Base-by-base conservation (phyloP, 2,797 vertebrate genomes). In the Lepus oiostolus region DNA sequence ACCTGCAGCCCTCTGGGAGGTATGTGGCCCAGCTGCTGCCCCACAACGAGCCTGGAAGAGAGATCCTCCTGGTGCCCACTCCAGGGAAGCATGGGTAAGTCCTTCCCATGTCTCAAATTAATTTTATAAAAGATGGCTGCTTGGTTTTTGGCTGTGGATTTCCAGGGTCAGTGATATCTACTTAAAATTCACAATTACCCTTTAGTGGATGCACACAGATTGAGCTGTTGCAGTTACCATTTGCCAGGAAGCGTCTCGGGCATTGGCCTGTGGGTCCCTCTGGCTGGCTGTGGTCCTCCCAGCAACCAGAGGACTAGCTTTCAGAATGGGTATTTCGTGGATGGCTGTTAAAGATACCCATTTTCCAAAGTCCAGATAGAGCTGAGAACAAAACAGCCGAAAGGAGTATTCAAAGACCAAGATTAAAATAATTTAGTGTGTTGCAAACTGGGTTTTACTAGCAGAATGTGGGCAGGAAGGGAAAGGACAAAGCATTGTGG, bases 71-170 rank as follows among this genome's bases (percentile, higher is more conserved):
- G 54, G 96, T 92, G 4, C 95, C 98, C 76, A 97, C 94, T 22
- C 97, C 96, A 0, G 98, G 98, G 76, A 98, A 98, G 81, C 96
- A 98, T 0, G 98, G 98, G 98, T 99, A 97, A 98, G 98, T 98
- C 70, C 74, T 17, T 77, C 65, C 86, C 30, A 7, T 88, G 30
- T 74, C 62, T 60, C 68, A 62, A 77, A 67, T 24, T 21, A 24
- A 77, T 85, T 52, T n/a, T 58, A 14, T 84, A 50, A 70, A 86
- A 28, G 30, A 32, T 38, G 2, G 72, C 90, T 85, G 68, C 91
- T 85, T 97, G 65, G 62, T 54, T 94, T 96, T 71, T 24, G 62
- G 16, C 62, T 85, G 63, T 76, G 60, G 26, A 89, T 89, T 91
- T 96, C 30, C 60, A 85, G 79, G 54, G 52, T 79, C 72, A 75